Base-by-base conservation (phyloP, 1,140 invertebrate genomes). In the Uloborus diversus region DNA sequence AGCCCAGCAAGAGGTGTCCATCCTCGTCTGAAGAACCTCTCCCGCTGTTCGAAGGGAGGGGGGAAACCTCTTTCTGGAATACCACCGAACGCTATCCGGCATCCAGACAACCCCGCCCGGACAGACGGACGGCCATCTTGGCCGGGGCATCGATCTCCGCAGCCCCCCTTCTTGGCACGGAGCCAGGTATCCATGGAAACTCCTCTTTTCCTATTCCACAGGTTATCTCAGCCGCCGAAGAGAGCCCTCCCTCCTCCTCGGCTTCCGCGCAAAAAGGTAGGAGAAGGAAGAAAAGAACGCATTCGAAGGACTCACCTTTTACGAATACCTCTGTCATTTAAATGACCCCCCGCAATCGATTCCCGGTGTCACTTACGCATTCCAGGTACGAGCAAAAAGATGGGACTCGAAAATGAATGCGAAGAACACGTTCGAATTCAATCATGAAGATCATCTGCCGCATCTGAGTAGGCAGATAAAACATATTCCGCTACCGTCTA, bases 191-290 rank as follows among this genome's bases (percentile, higher is more conserved):
- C 59, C 42, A 62, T 75, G 70, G 37, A 20, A 62, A 75, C 70
- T 23, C 51, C 57, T 73, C 70, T 62, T 71, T 75, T 75, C 70
- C 57, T 75, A 64, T 75, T 75, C 70, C 70, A 75, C 70, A 75
- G 70, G 70, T 75, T 75, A 75, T 75, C 70, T 75, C 28, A 42
- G 20, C 35, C 66, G 33, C 35, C 30, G 30, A 37, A 20, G 25
- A n/a, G 28, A 11, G 25, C 53, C 20, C 35, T 37, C 33, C 32
- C 65, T 49, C 47, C 65, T 51, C 3, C 20, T 11, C 20, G 3
- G 47, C 20, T 14, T 57, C 53, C 53, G 25, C 25, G 14, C 13
- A 23, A 23, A 27, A 20, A 7, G 53, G 53, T 4, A 37, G 53
- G 17, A 32, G 32, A 42, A 23, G 37, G 25, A 32, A 28, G 51